phyloP scores from a whole-genome alignment of 2,797 vertebrate genomes.

The Pygocentrus nattereri region DNA sequence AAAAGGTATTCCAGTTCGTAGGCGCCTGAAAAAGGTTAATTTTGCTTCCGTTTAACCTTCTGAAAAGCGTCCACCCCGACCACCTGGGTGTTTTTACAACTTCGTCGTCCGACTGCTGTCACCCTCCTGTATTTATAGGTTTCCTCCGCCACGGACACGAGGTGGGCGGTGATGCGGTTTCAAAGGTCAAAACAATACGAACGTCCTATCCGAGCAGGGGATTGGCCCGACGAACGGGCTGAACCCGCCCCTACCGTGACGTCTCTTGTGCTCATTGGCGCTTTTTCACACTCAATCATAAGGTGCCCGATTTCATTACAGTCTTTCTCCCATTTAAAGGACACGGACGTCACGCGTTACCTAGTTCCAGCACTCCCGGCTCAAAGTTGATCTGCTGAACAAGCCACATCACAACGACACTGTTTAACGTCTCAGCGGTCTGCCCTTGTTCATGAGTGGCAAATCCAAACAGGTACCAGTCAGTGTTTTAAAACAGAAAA shows the following conservation, averaged over 20 bases:
- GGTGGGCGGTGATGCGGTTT: constrained; percentile 79
- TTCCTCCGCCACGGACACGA: constrained; percentile 82
- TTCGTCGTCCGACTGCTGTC: constrained; percentile 69
- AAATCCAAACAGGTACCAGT: background rate
- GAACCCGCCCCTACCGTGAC: constrained; percentile 29
- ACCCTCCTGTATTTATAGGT: constrained; percentile 80
- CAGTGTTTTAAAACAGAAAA: background rate
- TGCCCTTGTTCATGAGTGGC: background rate
- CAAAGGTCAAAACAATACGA: constrained; percentile 82
- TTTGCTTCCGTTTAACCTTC: constrained; percentile 65
- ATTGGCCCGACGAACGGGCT: constrained; percentile 61
- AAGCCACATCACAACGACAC: constrained; percentile 25
- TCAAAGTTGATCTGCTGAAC: constrained; percentile 45
- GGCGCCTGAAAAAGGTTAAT: constrained; percentile 67
- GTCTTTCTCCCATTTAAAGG: constrained; percentile 70
- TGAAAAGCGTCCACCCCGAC: constrained; percentile 71
- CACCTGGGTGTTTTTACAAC: constrained; percentile 80
- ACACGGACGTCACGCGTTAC: constrained; percentile 78
- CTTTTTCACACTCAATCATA: constrained; percentile 39
- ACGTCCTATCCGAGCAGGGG: background rate
- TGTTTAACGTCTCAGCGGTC: constrained; percentile 20
- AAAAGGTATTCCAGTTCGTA: constrained; percentile 82
- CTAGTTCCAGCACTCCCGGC: constrained; percentile 64
- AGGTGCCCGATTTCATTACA: constrained; percentile 63
- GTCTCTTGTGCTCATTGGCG: constrained; percentile 64